A percentile compares a stretch with the other conserved stretches of the same genome.
These are phyloP conservation scores for Xenopus tropicalis DNA, from an alignment of 2,113 vertebrate genomes.

Conservation along the genomic window DNA sequence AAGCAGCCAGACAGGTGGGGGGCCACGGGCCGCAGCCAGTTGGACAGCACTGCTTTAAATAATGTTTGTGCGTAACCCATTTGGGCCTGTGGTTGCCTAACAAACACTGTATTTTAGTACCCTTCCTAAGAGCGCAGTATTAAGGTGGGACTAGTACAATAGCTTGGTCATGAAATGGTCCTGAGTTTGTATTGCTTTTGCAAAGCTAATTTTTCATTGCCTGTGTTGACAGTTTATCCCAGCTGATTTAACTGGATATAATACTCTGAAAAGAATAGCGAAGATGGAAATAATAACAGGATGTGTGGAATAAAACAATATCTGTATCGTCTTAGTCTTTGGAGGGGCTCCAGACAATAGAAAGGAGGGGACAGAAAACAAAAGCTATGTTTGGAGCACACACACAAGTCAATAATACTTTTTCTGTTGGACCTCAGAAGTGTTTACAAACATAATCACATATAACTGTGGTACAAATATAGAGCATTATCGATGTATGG, in stretches of 20 bases:
- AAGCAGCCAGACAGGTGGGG: too few relatives aligned
- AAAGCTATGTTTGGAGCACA: background rate
- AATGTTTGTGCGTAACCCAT: too few relatives aligned
- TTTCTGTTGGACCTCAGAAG: background rate
- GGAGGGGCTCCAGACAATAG: conserved; percentile 8
- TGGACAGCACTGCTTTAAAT: too few relatives aligned
- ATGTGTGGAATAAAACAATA: conserved; percentile 19
- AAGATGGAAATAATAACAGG: conserved; percentile 17
- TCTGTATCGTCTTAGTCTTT: conserved; percentile 2
- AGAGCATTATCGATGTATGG: too few relatives aligned
- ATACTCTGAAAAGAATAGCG: background rate
- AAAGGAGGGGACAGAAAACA: background rate
- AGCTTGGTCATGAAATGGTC: background rate
- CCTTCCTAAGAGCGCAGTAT: too few relatives aligned
- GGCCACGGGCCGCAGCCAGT: too few relatives aligned
- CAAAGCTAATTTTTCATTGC: background rate
- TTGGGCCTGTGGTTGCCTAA: too few relatives aligned
- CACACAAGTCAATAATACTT: background rate
- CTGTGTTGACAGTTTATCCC: background rate
- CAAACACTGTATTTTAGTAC: too few relatives aligned
- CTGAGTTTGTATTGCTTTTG: background rate
- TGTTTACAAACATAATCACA: background rate
- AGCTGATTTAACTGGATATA: background rate
- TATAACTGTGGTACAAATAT: background rate
- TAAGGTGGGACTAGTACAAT: too few relatives aligned